phyloP scores from a whole-genome alignment of 2,113 vertebrate genomes.

The Alethe castanea region DNA sequence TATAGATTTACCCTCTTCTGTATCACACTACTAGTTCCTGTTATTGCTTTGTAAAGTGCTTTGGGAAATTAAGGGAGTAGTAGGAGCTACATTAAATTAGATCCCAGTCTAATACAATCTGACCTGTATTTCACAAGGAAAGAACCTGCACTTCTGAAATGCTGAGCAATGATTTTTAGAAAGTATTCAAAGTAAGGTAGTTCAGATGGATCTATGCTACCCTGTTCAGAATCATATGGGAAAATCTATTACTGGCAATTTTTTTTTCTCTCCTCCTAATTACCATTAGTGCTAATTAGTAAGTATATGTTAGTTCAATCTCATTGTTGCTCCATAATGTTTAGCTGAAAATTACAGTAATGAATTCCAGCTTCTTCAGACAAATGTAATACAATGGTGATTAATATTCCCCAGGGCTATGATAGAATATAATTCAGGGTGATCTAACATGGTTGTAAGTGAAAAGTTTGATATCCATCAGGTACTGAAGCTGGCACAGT shows the following conservation, averaged over 20 bases:
- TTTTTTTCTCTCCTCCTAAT: neutral
- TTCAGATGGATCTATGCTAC: neutral
- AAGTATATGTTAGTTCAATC: slow-evolving; percentile 6
- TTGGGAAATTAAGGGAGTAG: neutral
- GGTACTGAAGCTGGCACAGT: neutral
- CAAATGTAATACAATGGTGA: slow-evolving; percentile 25
- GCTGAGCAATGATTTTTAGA: neutral
- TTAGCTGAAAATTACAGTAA: neutral
- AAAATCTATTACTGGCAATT: neutral
- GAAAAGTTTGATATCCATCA: neutral
- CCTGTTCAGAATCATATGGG: neutral
- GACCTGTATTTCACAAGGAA: neutral
- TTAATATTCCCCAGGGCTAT: neutral
- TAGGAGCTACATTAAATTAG: neutral
- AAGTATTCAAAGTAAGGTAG: neutral
- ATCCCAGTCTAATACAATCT: neutral
- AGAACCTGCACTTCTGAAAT: neutral
- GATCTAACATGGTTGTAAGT: neutral
- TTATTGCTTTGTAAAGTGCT: slow-evolving; percentile 9
- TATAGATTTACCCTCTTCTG: neutral
- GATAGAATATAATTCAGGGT: neutral
- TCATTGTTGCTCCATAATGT: neutral
- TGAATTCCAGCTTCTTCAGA: slow-evolving; percentile 2
- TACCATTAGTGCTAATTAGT: slow-evolving; percentile 26
- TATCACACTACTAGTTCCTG: neutral